Evolutionary conservation across 2,113 vertebrate species (phyloP), one percentile per base, ranked within the genome.

Genomic region (Brachypodius melanocephalos): DNA sequence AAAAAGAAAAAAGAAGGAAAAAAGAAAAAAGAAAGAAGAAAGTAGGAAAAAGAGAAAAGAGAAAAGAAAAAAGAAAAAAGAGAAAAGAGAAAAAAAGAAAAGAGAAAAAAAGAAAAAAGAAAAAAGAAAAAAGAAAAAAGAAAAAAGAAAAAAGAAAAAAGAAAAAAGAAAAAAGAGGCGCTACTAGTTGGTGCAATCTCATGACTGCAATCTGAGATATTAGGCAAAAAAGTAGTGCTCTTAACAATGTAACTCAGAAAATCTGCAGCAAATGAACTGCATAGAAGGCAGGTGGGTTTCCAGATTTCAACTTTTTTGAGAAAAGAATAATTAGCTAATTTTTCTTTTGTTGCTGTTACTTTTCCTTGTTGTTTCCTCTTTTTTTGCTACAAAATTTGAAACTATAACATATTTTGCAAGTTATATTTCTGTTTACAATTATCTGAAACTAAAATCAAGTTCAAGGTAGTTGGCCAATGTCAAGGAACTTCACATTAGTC

Each of bases 101-200:
- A n/a, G n/a, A n/a, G n/a, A n/a, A n/a, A n/a, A n/a, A n/a, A n/a
- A n/a, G n/a, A n/a, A n/a, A n/a, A n/a, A n/a, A n/a, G n/a, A n/a
- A n/a, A n/a, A n/a, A n/a, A n/a, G n/a, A n/a, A n/a, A n/a, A n/a
- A n/a, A n/a, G n/a, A n/a, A n/a, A n/a, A n/a, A n/a, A n/a, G n/a
- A n/a, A n/a, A n/a, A n/a, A n/a, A n/a, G n/a, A n/a, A n/a, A n/a
- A n/a, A n/a, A n/a, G n/a, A n/a, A n/a, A n/a, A n/a, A n/a, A n/a
- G n/a, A n/a, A 5, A 5, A 25, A 17, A 3, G 2, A 18, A 9
- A 36, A 31, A 36, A 2, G 42, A 6, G 8, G 38, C 38, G 10
- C 5, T 34, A 42, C 61, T 68, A 85, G 12, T 9, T 45, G 8
- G 2, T 66, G 13, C 20, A 71, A 75, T 49, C 21, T 48, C 8